Base-by-base conservation (phyloP, 2,113 vertebrate genomes). In the Cryptomyrus ogoouensis region DNA sequence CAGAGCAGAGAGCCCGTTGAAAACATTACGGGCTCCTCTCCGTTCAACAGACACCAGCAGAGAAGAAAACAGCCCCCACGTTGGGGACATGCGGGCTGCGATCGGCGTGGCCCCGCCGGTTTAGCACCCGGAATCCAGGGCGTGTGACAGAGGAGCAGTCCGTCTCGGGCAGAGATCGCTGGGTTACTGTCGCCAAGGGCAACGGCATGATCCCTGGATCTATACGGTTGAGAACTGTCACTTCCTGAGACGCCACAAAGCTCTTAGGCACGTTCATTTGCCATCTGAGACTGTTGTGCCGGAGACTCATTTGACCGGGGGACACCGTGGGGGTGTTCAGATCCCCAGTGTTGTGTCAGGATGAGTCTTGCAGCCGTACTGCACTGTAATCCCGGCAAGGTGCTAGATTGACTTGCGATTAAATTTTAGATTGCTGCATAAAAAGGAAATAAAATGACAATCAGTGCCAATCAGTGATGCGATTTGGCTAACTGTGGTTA, bases 71-170 rank as follows among this genome's bases (percentile, higher is more conserved):
- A 58, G 56, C 74, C 80, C 86, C 88, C 87, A 19, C 93, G 89
- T 94, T 88, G 83, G 83, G 86, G 91, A 90, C 89, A 93, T 91
- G 91, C 39, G 83, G 90, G 46, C 88, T 74, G 88, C 89, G 91
- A 50, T 93, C 92, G 85, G 50, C 85, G 19, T 21, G 80, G 87
- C 89, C 92, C 88, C 92, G 89, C 91, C 89, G 50, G 91, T 90
- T 92, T 89, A 89, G 9, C 3, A 0, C 93, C 92, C 52, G 90
- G 87, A 92, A 92, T 89, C 88, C 89, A 58, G 88, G 56, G 83
- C 88, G 90, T 66, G 92, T 91, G 93, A 90, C 94, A 74, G 91
- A 92, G 90, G 39, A 89, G 84, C 90, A 90, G 91, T 90, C 89
- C 90, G 80, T 93, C 91, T 84, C 53, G 84, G 90, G 90, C 91